Evolutionary conservation across 2,888 invertebrate species (phyloP).

Genomic region (Netelia melanura): DNA sequence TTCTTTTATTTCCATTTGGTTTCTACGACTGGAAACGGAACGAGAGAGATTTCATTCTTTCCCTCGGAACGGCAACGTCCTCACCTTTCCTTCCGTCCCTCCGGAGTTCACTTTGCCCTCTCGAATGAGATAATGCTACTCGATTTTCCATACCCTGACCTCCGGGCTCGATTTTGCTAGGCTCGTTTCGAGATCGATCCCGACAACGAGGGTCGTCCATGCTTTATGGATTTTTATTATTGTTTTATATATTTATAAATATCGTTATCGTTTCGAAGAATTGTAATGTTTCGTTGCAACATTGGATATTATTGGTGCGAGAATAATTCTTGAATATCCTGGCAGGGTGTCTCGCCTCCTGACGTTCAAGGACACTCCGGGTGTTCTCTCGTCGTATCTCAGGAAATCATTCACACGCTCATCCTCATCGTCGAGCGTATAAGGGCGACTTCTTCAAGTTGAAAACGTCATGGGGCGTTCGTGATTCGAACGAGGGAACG

Average conservation of each 20-base stretch:
- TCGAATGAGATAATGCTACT: conserved; percentile 60
- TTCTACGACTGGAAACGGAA: conserved; percentile 57
- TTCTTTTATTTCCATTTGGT: conserved; percentile 63
- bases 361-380: conserved; percentile 26
- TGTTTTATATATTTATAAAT: neutral
- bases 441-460: neutral
- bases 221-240: neutral
- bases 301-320: too few relatives aligned
- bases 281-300: neutral
- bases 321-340: conserved; percentile 32
- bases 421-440: conserved; percentile 29
- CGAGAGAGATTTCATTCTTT: conserved; percentile 58
- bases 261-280: neutral
- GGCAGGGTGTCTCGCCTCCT: conserved; percentile 49
- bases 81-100: conserved; percentile 17
- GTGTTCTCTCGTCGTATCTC: conserved; percentile 41
- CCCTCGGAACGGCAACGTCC: conserved; percentile 36
- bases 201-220: too few relatives aligned
- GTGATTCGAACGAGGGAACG: conserved; percentile 13
- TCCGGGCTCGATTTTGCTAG: conserved; percentile 31
- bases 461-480: conserved; percentile 44
- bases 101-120: conserved; percentile 52
- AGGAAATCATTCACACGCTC: conserved; percentile 44
- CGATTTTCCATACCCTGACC: conserved; percentile 54
- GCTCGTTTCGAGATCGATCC: neutral